phyloP scores from a whole-genome alignment of 2,797 vertebrate genomes.

The Loris lydekkerianus region DNA sequence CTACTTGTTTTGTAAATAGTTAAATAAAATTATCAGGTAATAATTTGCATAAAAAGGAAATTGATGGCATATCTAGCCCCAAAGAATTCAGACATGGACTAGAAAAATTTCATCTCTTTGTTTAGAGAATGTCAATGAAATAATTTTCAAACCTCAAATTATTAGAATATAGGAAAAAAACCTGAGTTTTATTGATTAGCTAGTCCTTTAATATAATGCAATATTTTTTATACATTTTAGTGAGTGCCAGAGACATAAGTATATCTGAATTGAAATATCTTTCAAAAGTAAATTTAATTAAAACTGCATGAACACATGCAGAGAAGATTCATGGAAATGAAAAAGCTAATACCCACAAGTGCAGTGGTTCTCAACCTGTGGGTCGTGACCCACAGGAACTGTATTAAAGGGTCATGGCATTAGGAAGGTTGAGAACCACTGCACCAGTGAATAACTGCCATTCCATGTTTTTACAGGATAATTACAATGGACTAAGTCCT shows the following conservation, averaged over 20 bases:
- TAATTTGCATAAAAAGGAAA: slow-evolving; percentile 10
- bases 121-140: background rate
- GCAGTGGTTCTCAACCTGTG: too few species aligned
- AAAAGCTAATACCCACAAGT: background rate
- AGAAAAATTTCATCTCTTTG: background rate
- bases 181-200: background rate
- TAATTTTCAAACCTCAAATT: background rate
- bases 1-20: slow-evolving; percentile 4
- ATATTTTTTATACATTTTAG: background rate
- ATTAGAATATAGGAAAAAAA: slow-evolving; percentile 15
- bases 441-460: background rate
- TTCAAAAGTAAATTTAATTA: slow-evolving; percentile 11
- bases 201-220: background rate
- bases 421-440: too few species aligned
- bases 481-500: background rate
- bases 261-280: background rate
- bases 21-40: slow-evolving; percentile 37
- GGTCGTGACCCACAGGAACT: too few species aligned
- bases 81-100: background rate
- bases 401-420: too few species aligned
- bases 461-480: background rate
- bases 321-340: slow-evolving; percentile 12
- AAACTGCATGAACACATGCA: background rate
- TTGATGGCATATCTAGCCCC: background rate
- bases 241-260: background rate